A percentile compares a stretch with the other conserved stretches of the same genome.
These are phyloP conservation scores for Himalopsyche phryganea DNA, from an alignment of 1,140 invertebrate species.

Conservation along the genomic window DNA sequence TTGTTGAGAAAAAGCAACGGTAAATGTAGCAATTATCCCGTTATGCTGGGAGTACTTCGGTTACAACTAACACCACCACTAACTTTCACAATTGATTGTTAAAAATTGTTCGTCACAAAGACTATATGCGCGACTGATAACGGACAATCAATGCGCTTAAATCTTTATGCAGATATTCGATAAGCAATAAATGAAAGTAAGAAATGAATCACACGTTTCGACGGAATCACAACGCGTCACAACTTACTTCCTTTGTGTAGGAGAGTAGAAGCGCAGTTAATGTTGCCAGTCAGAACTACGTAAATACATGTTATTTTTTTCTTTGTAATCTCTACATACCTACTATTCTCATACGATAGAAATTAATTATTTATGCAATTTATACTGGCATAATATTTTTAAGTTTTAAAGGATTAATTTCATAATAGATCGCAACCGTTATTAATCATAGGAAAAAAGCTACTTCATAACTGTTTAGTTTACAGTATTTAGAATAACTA, in stretches of 20 bases:
- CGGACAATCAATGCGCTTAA: slow-evolving; percentile 18
- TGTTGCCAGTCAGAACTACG: slow-evolving; percentile 10
- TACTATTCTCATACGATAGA: too few relatives aligned
- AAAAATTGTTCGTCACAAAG: not conserved
- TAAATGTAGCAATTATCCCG: slow-evolving; percentile 52
- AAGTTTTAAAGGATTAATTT: too few relatives aligned
- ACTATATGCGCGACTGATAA: not conserved
- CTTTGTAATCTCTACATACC: too few relatives aligned
- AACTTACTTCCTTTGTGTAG: slow-evolving; percentile 19
- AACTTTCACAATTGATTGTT: slow-evolving; percentile 27
- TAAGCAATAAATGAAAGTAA: not conserved
- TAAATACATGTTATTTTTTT: too few relatives aligned
- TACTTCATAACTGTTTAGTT: too few relatives aligned
- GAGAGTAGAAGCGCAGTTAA: slow-evolving; percentile 11
- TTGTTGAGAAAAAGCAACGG: slow-evolving; percentile 46
- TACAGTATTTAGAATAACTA: too few relatives aligned
- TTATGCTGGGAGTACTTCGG: slow-evolving; percentile 41
- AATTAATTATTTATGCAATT: too few relatives aligned
- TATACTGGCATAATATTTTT: too few relatives aligned
- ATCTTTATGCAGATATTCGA: not conserved
- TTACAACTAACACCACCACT: slow-evolving; percentile 37
- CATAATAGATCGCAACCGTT: too few relatives aligned
- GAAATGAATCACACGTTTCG: slow-evolving; percentile 14
- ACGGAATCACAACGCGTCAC: slow-evolving; percentile 18
- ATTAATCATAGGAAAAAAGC: too few relatives aligned